These are phyloP conservation scores for Vidua macroura DNA, from an alignment of 2,113 vertebrate species.

Conservation along the genomic window DNA sequence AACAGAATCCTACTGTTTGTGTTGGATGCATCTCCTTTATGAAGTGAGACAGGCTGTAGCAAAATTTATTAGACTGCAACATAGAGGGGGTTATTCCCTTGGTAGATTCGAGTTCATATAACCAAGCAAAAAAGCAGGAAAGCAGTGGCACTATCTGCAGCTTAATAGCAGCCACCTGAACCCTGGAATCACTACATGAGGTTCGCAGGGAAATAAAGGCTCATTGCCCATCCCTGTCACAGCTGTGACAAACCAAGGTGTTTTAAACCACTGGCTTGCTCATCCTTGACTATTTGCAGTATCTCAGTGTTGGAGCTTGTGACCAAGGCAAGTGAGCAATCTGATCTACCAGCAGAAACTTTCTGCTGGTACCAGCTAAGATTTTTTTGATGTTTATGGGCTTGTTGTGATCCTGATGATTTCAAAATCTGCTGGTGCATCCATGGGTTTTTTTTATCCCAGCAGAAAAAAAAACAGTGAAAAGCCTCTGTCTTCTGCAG, in stretches of 20 bases:
- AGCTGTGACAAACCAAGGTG: not conserved
- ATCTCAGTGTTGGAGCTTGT: not conserved
- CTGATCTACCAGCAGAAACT: not conserved
- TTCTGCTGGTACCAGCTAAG: not conserved
- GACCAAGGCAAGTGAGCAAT: not conserved
- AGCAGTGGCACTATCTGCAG: not conserved
- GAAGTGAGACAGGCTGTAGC: not conserved
- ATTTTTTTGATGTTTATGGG: accelerated
- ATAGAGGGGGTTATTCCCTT: not conserved
- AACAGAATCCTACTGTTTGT: not conserved
- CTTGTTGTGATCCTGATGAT: not conserved
- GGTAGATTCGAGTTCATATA: not conserved
- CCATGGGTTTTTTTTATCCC: not conserved
- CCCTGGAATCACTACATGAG: not conserved
- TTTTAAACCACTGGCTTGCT: not conserved
- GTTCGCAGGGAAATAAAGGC: not conserved
- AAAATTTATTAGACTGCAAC: not conserved
- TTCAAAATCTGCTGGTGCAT: not conserved
- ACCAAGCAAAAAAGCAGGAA: not conserved
- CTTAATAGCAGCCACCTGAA: not conserved
- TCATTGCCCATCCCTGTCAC: not conserved
- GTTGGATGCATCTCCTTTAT: not conserved
- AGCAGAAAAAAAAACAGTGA: not conserved
- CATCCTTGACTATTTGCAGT: not conserved
- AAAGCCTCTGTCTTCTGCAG: not conserved